Evolutionary conservation across 2,888 invertebrate species (phyloP).

Genomic region (Sphaerophoria rueppellii): DNA sequence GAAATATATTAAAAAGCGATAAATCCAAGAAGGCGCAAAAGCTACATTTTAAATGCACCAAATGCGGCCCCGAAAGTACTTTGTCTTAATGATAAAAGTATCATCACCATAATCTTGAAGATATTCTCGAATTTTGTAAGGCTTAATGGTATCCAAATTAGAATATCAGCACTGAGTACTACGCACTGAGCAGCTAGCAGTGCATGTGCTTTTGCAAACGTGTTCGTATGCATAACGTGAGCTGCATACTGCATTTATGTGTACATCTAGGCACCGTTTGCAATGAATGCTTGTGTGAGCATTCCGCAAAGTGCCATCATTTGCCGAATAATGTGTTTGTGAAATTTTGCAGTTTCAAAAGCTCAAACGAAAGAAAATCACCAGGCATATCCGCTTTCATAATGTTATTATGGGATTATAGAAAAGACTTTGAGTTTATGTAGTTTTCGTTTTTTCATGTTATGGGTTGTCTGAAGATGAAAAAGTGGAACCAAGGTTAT

Average conservation of each 20-base stretch:
- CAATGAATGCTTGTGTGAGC: conserved; percentile 42
- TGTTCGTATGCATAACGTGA: conserved; percentile 41
- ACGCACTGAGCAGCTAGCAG: not conserved
- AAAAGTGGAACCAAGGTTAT: too few species aligned
- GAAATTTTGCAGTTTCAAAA: conserved; percentile 27
- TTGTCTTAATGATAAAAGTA: conserved; percentile 4
- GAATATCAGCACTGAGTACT: not conserved
- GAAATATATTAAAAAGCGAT: too few species aligned
- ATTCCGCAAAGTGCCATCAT: conserved; percentile 57
- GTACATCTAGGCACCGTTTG: conserved; percentile 1
- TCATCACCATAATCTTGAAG: conserved; percentile 12
- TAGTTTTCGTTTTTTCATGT: too few species aligned
- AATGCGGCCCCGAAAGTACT: not conserved
- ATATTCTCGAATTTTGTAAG: conserved; percentile 19
- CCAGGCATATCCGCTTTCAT: conserved; percentile 7
- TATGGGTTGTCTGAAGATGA: too few species aligned
- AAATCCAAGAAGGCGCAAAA: too few species aligned
- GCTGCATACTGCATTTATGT: conserved; percentile 34
- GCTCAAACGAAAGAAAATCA: conserved; percentile 15
- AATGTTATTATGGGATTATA: not conserved
- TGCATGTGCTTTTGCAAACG: conserved; percentile 17
- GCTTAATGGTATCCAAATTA: conserved; percentile 60
- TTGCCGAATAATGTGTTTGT: conserved; percentile 9
- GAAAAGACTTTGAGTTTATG: not conserved
- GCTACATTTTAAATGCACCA: too few species aligned